These are phyloP conservation scores for Celastrina argiolus DNA, from an alignment of 2,888 invertebrate genomes.

Conservation along the genomic window DNA sequence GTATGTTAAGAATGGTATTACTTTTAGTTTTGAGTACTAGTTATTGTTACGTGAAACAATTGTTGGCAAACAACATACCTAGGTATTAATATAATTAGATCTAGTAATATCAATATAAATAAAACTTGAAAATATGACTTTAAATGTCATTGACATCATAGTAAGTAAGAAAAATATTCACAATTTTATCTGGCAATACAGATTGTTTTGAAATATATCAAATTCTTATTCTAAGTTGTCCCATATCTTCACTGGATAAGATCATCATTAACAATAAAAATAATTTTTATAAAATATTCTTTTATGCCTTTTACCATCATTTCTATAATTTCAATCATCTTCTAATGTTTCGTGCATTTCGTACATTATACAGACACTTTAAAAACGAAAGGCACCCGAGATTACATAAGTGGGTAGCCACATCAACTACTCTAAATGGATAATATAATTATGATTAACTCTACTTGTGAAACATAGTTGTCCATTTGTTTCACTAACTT, in stretches of 20 bases:
- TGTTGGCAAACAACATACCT: constrained; percentile 54
- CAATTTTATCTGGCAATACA: constrained; percentile 79
- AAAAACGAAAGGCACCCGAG: constrained; percentile 74
- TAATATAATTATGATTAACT: constrained; percentile 72
- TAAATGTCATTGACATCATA: constrained; percentile 73
- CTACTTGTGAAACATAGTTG: constrained; percentile 59
- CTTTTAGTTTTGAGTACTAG: constrained; percentile 50
- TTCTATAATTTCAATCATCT: constrained; percentile 78
- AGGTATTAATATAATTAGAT: constrained; percentile 70
- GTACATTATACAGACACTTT: constrained; percentile 87
- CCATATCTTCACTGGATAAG: constrained; percentile 68
- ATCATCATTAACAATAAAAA: constrained; percentile 68
- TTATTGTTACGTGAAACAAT: constrained; percentile 53
- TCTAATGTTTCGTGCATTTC: constrained; percentile 94
- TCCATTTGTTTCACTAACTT: constrained; percentile 51
- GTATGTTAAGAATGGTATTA: constrained; percentile 57
- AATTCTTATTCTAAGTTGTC: constrained; percentile 73
- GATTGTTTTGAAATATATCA: constrained; percentile 70
- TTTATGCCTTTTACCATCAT: constrained; percentile 54
- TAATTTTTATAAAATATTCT: constrained; percentile 71
- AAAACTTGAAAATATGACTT: constrained; percentile 69
- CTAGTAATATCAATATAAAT: constrained; percentile 67
- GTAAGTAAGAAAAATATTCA: constrained; percentile 75
- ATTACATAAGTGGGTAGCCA: constrained; percentile 74
- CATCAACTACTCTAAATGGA: constrained; percentile 74